phyloP scores from a whole-genome alignment of 2,797 vertebrate species.

The Sebastolobus altivelis region DNA sequence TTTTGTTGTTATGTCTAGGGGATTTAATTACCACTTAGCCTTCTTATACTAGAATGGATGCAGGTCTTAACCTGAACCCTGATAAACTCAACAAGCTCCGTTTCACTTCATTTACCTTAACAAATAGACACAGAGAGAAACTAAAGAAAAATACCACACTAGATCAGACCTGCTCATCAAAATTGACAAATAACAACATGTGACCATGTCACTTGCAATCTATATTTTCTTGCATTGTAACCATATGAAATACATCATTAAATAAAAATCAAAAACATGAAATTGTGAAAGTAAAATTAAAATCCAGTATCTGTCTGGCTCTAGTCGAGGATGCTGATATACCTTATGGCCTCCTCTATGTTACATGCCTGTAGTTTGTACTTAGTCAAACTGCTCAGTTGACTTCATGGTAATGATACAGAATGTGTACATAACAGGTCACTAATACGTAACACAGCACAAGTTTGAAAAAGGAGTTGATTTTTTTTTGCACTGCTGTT shows the following conservation, averaged over 20 bases:
- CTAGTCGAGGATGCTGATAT: background rate
- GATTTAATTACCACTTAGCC: background rate
- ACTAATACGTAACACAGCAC: background rate
- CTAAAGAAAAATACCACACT: background rate
- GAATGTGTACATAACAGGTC: background rate
- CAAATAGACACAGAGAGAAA: background rate
- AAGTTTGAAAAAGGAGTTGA: background rate
- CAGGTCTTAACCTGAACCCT: background rate
- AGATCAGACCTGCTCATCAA: background rate
- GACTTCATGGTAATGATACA: background rate
- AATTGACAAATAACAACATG: background rate
- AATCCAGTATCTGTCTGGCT: background rate
- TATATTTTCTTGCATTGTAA: background rate
- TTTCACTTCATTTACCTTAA: background rate
- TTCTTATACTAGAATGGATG: background rate
- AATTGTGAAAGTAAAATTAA: background rate
- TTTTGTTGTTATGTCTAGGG: background rate
- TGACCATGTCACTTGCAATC: background rate
- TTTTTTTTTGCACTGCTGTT: background rate
- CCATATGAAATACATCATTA: background rate
- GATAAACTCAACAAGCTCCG: background rate
- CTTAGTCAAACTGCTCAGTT: background rate
- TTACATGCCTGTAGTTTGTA: too few relatives aligned
- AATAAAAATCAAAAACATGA: background rate
- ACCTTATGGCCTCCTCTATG: background rate